A percentile compares a stretch with the other conserved stretches of the same genome.
Evolutionary conservation across 1,140 invertebrate species (phyloP).

Genomic region (Sarcophaga peregrina): DNA sequence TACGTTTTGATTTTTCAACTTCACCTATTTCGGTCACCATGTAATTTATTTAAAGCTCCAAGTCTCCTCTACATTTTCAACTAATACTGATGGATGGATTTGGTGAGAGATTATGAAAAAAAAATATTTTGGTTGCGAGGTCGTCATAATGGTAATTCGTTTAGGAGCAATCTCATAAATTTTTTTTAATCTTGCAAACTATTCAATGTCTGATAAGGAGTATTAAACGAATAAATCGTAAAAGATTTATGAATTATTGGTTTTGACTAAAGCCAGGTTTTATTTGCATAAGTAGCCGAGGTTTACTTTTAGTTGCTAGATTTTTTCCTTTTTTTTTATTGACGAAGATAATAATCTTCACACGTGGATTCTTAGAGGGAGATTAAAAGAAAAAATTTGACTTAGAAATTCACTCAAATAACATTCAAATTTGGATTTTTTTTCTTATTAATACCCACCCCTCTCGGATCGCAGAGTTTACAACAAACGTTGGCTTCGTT

Average conservation of each 20-base stretch:
- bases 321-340: not conserved
- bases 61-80: not conserved
- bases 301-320: not conserved
- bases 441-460: too few species aligned
- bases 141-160: not conserved
- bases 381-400: too few species aligned
- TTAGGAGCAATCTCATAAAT: not conserved
- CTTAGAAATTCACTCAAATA: too few species aligned
- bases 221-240: not conserved
- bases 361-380: not conserved
- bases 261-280: not conserved
- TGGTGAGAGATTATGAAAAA: not conserved
- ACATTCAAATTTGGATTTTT: too few species aligned
- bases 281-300: not conserved
- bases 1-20: too few species aligned
- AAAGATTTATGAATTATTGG: constrained; percentile 1
- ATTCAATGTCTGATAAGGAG: not conserved
- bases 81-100: not conserved
- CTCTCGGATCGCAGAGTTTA: too few species aligned
- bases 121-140: too few species aligned
- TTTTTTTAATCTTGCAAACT: not conserved
- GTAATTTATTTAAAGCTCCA: not conserved
- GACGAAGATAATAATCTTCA: not conserved
- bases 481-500: too few species aligned
- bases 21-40: not conserved